Base-by-base conservation (phyloP, 2,113 vertebrate genomes). In the Lanius ludovicianus region DNA sequence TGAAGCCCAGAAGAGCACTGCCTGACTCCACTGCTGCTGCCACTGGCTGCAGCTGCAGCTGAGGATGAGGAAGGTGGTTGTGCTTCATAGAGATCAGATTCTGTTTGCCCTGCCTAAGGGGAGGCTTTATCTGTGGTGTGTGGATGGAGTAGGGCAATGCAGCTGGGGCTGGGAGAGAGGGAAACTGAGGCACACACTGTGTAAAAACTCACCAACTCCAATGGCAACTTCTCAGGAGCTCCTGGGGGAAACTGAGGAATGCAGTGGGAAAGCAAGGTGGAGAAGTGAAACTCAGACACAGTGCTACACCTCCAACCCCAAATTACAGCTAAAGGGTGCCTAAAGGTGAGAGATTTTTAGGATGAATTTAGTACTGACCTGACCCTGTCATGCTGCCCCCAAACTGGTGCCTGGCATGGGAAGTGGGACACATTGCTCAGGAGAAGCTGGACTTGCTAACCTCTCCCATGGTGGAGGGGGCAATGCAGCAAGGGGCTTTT, bases 351-450 rank as follows among this genome's bases (percentile, higher is more conserved):
- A 7, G 13, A 17, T 2, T 69, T 83, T 56, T 44, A n/a, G 27
- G 19, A 84, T 15, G 0, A 2, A 16, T 65, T 57, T 57, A 86
- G 35, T 84, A 50, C 24, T 3, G 3, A 60, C 25, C 15, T 2
- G 11, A 49, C 17, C 41, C 31, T 18, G 6, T 39, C 22, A n/a
- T 1, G 1, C 65, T 27, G 23, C 5, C 39, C 55, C 47, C 50
- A 70, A 35, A 35, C 7, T 0, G 1, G 17, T 46, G 17, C 2
- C 2, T 1, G 0, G 53, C 3, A 2, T 25, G 50, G 50, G 30
- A 57, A 50, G 18, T 3, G 37, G 52, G n/a, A 50, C 55, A 52
- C 4, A 3, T 16, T 49, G 39, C 55, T 55, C 6, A 3, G 56
- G 64, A 79, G 23, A 47, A 44, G 39, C 31, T 71, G 55, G 55